Conservation (phyloP, 1,140 invertebrate species). For the Diorhabda carinulata region DNA sequence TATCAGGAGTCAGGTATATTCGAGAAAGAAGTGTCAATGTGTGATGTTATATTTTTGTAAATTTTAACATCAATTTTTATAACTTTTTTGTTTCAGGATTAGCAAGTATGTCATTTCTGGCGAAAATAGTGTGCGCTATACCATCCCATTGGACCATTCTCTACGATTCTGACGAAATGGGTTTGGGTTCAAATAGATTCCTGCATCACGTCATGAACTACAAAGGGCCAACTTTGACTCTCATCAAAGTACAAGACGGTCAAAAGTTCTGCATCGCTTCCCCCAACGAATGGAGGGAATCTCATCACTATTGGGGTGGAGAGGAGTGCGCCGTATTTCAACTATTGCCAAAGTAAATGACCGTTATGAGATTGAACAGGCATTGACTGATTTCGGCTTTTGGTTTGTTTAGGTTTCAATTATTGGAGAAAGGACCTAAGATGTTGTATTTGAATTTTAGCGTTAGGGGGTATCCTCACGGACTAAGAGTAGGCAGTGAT, state of each 20-base stretch:
- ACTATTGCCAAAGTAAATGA: constrained; percentile 68
- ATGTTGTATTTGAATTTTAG: constrained; percentile 78
- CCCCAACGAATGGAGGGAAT: constrained; percentile 81
- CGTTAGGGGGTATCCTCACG: constrained; percentile 80
- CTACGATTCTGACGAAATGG: constrained; percentile 80
- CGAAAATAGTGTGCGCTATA: constrained; percentile 60
- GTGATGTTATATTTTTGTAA: too few species aligned
- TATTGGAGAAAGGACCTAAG: constrained; percentile 68
- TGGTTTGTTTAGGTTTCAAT: constrained; percentile 55
- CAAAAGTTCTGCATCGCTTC: constrained; percentile 73
- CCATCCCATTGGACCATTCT: constrained; percentile 79
- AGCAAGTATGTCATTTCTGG: constrained; percentile 57
- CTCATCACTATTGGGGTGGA: constrained; percentile 78
- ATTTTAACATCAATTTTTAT: too few species aligned
- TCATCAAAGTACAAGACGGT: constrained; percentile 63
- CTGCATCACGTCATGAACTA: constrained; percentile 83
- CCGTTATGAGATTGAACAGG: too few species aligned
- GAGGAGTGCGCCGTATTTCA: constrained; percentile 74
- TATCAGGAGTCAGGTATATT: too few species aligned
- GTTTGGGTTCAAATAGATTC: constrained; percentile 82
- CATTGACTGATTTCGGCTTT: constrained; percentile 21
- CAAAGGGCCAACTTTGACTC: constrained; percentile 75
- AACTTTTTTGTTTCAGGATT: constrained; percentile 36
- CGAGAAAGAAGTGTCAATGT: too few species aligned
- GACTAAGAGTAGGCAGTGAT: constrained; percentile 76